phyloP scores from a whole-genome alignment of 2,797 vertebrate species.

The Falco berigora region DNA sequence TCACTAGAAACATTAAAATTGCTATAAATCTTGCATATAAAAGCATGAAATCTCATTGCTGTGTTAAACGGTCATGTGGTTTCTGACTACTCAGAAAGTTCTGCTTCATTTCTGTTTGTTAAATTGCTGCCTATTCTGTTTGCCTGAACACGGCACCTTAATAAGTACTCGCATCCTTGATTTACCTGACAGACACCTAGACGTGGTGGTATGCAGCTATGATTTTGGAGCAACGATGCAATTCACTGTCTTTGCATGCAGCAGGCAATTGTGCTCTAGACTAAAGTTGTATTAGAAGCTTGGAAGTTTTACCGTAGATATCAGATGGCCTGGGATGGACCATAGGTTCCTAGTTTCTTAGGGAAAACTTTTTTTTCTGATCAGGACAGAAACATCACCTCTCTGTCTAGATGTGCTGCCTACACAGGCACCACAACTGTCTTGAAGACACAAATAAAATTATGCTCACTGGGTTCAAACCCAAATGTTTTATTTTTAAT shows the following conservation, averaged over 20 bases:
- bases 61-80: background rate
- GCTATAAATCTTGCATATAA: background rate
- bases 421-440: background rate
- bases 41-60: background rate
- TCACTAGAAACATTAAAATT: background rate
- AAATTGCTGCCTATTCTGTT: background rate
- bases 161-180: background rate
- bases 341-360: background rate
- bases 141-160: background rate
- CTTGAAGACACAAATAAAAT: background rate
- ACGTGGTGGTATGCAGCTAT: background rate
- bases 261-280: background rate
- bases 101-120: constrained; percentile 22
- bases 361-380: background rate
- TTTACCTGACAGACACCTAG: background rate
- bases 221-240: background rate
- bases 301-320: background rate
- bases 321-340: background rate
- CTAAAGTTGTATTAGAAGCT: background rate
- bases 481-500: background rate
- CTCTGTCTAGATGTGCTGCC: background rate
- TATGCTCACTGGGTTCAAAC: background rate
- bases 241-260: background rate
- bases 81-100: background rate
- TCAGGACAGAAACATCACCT: background rate